Evolutionary conservation across 2,888 invertebrate species (phyloP).

Genomic region (Dicyrtomina minuta): DNA sequence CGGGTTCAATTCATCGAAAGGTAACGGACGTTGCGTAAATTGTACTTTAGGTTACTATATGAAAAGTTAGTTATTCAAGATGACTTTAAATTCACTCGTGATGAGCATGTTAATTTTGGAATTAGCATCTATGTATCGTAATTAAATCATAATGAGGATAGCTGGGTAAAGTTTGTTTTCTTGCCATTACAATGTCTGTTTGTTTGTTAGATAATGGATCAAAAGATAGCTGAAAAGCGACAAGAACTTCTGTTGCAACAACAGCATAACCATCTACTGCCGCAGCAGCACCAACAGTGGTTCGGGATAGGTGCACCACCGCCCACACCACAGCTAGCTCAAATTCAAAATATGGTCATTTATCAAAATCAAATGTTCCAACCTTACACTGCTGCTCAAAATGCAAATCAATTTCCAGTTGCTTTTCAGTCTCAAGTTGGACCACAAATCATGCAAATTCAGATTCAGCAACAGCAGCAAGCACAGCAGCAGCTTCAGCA

Average conservation of each 20-base stretch:
- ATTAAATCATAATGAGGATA: too few relatives aligned
- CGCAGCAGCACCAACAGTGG: slow-evolving; percentile 25
- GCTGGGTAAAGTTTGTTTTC: too few relatives aligned
- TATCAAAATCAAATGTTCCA: slow-evolving; percentile 53
- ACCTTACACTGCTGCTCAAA: slow-evolving; percentile 44
- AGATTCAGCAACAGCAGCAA: slow-evolving; percentile 33
- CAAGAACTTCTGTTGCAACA: too few relatives aligned
- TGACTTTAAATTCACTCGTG: too few relatives aligned
- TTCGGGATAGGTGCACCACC: slow-evolving; percentile 30
- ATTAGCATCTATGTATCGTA: too few relatives aligned
- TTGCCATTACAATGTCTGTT: too few relatives aligned
- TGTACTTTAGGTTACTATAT: too few relatives aligned
- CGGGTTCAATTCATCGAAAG: slow-evolving; percentile 53
- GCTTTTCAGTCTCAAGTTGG: too few relatives aligned
- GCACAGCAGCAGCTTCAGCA: slow-evolving; percentile 10
- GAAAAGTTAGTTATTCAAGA: too few relatives aligned
- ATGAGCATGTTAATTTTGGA: too few relatives aligned
- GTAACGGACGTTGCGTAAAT: slow-evolving; percentile 36
- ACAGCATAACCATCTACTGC: slow-evolving; percentile 35
- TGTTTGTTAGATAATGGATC: slow-evolving; percentile 51
- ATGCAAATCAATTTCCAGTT: slow-evolving; percentile 50
- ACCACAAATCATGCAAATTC: slow-evolving; percentile 33
- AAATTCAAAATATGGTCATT: slow-evolving; percentile 53
- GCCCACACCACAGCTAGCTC: slow-evolving; percentile 51
- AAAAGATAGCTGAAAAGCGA: slow-evolving; percentile 35